Conservation (phyloP, 2,797 vertebrate species). For the Rhinatrema bivittatum region DNA sequence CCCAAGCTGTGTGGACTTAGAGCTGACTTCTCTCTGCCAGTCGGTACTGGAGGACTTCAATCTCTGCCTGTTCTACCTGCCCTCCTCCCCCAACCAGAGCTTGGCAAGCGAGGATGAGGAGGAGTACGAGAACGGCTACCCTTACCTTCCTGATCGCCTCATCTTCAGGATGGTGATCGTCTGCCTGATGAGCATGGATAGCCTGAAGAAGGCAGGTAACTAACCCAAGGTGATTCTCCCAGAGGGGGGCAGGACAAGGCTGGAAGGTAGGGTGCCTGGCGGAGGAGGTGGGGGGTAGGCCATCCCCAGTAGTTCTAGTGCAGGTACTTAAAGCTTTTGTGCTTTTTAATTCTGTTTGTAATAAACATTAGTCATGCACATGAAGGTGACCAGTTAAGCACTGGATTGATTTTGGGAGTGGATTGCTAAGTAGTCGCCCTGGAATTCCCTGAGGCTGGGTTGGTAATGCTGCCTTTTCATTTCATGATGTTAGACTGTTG, state of each 20-base stretch:
- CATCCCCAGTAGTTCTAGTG: too few species aligned
- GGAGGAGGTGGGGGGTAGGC: too few species aligned
- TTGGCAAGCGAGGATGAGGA: constrained; percentile 80
- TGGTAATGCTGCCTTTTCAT: too few species aligned
- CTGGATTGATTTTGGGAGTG: too few species aligned
- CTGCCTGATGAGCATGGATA: constrained; percentile 94
- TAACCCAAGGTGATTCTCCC: neutral
- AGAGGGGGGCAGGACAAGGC: neutral
- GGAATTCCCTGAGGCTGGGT: too few species aligned
- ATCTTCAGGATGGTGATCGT: constrained; percentile 91
- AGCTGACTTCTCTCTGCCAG: constrained; percentile 90
- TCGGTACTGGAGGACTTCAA: constrained; percentile 96
- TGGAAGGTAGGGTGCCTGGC: neutral
- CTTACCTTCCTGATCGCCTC: constrained; percentile 81
- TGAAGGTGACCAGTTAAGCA: too few species aligned
- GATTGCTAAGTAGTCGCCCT: too few species aligned
- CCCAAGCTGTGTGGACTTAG: constrained; percentile 75
- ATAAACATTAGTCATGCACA: too few species aligned
- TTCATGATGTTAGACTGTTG: too few species aligned
- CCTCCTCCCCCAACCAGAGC: constrained; percentile 60
- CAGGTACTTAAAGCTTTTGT: too few species aligned
- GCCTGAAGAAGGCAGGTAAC: constrained; percentile 88
- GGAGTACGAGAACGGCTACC: constrained; percentile 72
- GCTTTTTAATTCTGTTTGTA: too few species aligned
- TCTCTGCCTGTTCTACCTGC: constrained; percentile 91